These are phyloP conservation scores for Ataeniobius toweri DNA, from an alignment of 2,797 vertebrate genomes.

Conservation along the genomic window DNA sequence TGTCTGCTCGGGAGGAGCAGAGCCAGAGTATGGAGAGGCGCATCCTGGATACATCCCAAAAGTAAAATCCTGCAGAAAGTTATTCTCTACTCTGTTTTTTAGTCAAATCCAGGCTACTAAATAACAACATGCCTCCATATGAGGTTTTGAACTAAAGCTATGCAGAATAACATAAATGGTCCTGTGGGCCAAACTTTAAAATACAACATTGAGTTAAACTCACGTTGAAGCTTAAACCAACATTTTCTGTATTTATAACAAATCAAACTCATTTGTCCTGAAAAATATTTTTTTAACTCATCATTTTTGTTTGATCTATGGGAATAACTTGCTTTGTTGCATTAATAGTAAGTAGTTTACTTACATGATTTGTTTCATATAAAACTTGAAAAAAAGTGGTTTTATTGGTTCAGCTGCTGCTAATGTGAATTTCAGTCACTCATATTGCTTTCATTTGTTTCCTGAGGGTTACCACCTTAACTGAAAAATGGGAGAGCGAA, in stretches of 20 bases:
- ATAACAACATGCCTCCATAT: background rate
- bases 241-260: background rate
- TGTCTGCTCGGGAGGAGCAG: constrained; percentile 76
- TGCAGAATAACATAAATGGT: too few species aligned
- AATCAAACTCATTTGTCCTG: background rate
- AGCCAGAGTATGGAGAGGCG: constrained; percentile 83
- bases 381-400: background rate
- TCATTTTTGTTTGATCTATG: background rate
- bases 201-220: background rate
- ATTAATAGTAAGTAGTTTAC: background rate
- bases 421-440: background rate
- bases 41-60: constrained; percentile 86
- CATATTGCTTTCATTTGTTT: constrained; percentile 23
- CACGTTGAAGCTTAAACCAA: background rate
- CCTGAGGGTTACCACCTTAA: constrained; percentile 82
- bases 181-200: background rate
- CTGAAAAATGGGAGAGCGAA: constrained; percentile 83
- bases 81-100: background rate
- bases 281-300: background rate
- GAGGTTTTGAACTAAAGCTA: background rate
- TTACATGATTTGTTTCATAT: background rate
- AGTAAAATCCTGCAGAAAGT: constrained; percentile 70
- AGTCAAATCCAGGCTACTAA: background rate
- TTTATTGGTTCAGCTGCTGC: too few species aligned
- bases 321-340: background rate